Conservation (phyloP, 2,797 vertebrate genomes). For the Tragopan temminckii region DNA sequence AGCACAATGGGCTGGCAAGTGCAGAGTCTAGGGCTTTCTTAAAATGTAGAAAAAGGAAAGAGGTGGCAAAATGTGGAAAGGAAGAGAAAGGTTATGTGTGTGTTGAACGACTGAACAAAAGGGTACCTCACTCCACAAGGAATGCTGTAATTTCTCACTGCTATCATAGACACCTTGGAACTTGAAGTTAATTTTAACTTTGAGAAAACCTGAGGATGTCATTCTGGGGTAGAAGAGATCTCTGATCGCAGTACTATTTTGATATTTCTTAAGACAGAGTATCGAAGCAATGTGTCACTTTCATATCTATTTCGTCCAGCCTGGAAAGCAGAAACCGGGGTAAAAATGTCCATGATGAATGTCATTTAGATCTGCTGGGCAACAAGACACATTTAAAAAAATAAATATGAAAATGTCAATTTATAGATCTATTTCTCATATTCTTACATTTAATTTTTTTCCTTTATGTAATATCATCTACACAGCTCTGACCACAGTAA, state of each 20-base stretch:
- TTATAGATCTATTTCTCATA: not conserved
- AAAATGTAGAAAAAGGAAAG: not conserved
- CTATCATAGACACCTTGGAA: not conserved
- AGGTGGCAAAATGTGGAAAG: not conserved
- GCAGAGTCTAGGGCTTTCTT: not conserved
- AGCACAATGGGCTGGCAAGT: not conserved
- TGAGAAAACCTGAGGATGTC: not conserved
- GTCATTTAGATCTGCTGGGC: not conserved
- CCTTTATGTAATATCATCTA: not conserved
- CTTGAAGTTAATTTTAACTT: not conserved
- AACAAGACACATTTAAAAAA: not conserved
- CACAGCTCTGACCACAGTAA: not conserved
- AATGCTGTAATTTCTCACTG: not conserved
- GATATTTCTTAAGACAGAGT: not conserved
- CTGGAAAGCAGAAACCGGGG: not conserved
- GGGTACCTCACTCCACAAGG: not conserved
- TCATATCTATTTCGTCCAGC: conserved; percentile 7
- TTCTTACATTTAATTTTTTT: conserved; percentile 1
- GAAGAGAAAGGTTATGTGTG: not conserved
- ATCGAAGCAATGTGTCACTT: not conserved
- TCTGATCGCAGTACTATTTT: not conserved
- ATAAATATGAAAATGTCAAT: not conserved
- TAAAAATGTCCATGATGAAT: not conserved
- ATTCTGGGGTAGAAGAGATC: not conserved
- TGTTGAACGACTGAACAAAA: not conserved